Percentiles rank a stretch among this genome's conserved stretches.
These are phyloP conservation scores for Capra hircus DNA, from an alignment of 2,113 vertebrate genomes.

Conservation along the genomic window DNA sequence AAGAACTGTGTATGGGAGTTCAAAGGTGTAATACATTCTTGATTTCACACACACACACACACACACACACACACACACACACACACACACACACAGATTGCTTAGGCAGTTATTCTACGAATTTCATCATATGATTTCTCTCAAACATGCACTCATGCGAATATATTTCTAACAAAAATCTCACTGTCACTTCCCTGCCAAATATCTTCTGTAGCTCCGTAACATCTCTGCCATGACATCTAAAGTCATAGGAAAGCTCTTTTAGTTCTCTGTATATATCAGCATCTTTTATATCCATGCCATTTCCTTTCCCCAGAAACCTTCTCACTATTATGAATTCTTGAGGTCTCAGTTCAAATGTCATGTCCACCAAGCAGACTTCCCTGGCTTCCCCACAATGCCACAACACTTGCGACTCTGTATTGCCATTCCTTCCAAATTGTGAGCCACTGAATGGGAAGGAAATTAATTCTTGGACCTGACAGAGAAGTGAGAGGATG, in stretches of 20 bases:
- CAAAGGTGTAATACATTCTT: slow-evolving; percentile 25
- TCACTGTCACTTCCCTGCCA: not conserved
- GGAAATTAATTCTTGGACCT: not conserved
- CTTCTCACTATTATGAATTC: not conserved
- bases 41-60: not conserved
- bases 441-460: not conserved
- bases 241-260: not conserved
- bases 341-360: slow-evolving; percentile 15
- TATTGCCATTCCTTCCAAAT: not conserved
- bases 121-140: slow-evolving; percentile 36
- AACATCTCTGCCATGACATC: not conserved
- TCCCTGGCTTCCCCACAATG: not conserved
- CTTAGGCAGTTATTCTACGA: not conserved
- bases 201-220: not conserved
- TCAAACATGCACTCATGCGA: not conserved
- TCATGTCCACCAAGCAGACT: not conserved
- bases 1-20: slow-evolving; percentile 11
- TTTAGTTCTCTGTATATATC: not conserved
- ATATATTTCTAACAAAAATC: slow-evolving; percentile 37
- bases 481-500: not conserved
- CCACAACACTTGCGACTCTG: not conserved
- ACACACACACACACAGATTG: not conserved
- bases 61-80: not conserved
- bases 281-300: not conserved
- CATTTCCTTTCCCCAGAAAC: not conserved